Evolutionary conservation across 2,888 invertebrate genomes (phyloP).

Genomic region (Polyommatus iphigenia): DNA sequence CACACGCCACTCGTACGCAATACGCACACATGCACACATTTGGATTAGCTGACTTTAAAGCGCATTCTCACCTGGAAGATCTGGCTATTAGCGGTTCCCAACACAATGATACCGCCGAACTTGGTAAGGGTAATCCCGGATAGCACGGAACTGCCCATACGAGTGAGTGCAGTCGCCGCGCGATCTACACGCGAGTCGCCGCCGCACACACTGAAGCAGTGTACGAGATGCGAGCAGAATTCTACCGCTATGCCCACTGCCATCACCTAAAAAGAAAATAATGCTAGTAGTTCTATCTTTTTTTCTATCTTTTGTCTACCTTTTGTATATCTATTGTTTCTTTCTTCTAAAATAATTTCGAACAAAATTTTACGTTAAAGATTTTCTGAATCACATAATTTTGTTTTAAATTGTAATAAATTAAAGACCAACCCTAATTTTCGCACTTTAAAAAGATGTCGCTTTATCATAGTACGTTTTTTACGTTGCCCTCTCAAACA

Average conservation of each 20-base stretch:
- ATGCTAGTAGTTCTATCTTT: no score
- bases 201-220: conserved; percentile 91
- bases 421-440: no score
- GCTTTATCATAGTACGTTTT: no score
- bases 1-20: no score
- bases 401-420: background rate
- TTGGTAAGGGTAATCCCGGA: conserved; percentile 99
- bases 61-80: conserved; percentile 86
- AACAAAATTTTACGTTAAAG: no score
- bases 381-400: no score
- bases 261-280: conserved; percentile 84
- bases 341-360: no score
- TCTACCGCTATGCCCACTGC: conserved; percentile 99
- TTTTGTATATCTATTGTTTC: no score
- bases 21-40: no score
- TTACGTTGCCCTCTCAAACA: no score
- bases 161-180: conserved; percentile 90
- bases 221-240: conserved; percentile 98
- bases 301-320: no score
- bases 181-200: conserved; percentile 83
- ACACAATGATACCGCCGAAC: conserved; percentile 97
- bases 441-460: no score
- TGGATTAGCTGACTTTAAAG: conserved; percentile 65
- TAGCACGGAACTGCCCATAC: conserved; percentile 97
- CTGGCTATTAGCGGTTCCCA: conserved; percentile 98